phyloP scores from a whole-genome alignment of 2,888 invertebrate species.

The Torymus tubicola region DNA sequence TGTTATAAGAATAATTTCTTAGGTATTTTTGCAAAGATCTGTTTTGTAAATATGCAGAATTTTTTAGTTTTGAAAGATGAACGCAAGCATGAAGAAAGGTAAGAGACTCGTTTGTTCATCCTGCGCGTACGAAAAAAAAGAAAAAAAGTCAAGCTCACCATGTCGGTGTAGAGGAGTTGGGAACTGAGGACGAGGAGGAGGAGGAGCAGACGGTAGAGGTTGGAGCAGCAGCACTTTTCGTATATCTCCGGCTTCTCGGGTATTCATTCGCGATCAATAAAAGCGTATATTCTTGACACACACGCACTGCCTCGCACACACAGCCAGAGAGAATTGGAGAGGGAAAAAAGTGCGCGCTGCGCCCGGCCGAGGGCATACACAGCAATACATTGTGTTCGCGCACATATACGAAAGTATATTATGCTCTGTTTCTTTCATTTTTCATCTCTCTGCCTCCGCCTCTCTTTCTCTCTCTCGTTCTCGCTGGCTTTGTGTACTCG shows the following conservation, averaged over 20 bases:
- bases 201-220: not conserved
- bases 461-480: conserved; percentile 3
- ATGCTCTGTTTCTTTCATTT: conserved; percentile 8
- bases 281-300: conserved; percentile 74
- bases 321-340: conserved; percentile 52
- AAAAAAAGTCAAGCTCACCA: conserved; percentile 23
- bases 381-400: conserved; percentile 42
- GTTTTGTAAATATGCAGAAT: conserved; percentile 36
- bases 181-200: conserved; percentile 23
- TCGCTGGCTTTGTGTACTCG: conserved; percentile 31
- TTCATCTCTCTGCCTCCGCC: conserved; percentile 8
- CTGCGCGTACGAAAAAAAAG: conserved; percentile 29
- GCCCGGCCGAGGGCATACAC: conserved; percentile 29
- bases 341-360: conserved; percentile 59
- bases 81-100: not conserved
- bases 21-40: too few relatives aligned
- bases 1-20: conserved; percentile 6
- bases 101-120: conserved; percentile 25
- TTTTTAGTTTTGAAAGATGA: conserved; percentile 31
- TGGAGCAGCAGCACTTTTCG: conserved; percentile 57
- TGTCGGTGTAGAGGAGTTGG: conserved; percentile 5
- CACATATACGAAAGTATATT: conserved; percentile 29
- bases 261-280: conserved; percentile 72
- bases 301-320: conserved; percentile 61
- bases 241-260: conserved; percentile 63